These are phyloP conservation scores for Nycticryphes semicollaris DNA, from an alignment of 2,113 vertebrate genomes.

Conservation along the genomic window DNA sequence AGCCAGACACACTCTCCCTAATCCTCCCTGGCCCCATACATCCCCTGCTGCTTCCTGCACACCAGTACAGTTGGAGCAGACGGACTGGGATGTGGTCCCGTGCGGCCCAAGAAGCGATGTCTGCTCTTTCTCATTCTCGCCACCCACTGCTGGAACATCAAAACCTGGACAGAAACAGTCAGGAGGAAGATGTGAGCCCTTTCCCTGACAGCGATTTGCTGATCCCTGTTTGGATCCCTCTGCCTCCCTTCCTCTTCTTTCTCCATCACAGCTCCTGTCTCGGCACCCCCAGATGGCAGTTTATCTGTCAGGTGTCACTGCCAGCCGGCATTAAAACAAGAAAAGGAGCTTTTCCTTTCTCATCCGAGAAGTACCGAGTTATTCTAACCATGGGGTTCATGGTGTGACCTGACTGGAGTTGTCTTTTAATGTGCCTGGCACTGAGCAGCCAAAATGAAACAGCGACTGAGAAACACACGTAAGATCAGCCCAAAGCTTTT, in stretches of 20 bases:
- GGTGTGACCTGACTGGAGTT: not conserved
- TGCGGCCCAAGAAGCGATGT: not conserved
- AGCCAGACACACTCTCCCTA: not conserved
- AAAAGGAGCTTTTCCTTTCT: not conserved
- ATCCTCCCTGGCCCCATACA: not conserved
- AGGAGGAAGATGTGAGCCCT: accelerated
- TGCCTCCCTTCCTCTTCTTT: not conserved
- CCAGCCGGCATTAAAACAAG: not conserved
- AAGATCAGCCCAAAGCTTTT: not conserved
- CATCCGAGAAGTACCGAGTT: not conserved
- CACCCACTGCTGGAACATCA: not conserved
- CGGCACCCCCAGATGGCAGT: not conserved
- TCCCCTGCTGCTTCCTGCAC: not conserved
- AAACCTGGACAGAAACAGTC: not conserved
- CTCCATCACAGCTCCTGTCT: not conserved
- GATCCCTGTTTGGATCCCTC: not conserved
- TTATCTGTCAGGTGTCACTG: not conserved
- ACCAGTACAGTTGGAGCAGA: not conserved
- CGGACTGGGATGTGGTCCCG: not conserved
- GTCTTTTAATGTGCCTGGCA: not conserved
- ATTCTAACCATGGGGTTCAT: not conserved
- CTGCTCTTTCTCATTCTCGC: not conserved
- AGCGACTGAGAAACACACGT: not conserved
- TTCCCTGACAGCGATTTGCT: not conserved
- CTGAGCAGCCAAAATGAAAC: not conserved